These are phyloP conservation scores for Balaenoptera acutorostrata DNA, from an alignment of 2,113 vertebrate species.

Conservation along the genomic window DNA sequence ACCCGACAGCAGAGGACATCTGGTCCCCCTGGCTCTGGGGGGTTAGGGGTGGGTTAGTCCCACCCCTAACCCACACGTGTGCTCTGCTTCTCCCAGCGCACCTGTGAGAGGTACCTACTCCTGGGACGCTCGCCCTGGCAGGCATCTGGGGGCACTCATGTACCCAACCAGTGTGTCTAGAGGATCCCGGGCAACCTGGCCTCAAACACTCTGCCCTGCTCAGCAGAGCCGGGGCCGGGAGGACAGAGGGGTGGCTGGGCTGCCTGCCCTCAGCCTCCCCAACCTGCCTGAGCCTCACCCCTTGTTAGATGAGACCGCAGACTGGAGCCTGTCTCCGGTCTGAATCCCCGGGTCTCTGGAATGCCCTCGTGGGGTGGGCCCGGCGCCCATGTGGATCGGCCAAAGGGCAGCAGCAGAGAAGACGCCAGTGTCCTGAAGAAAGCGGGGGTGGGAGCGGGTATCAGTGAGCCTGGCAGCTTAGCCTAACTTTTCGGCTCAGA, in stretches of 20 bases:
- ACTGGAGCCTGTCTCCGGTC: not conserved
- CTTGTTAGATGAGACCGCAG: not conserved
- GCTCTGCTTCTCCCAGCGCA: accelerated
- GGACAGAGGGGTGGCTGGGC: no score
- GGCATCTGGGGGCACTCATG: not conserved
- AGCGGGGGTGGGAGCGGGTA: accelerated
- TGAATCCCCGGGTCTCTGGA: not conserved
- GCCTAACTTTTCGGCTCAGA: not conserved
- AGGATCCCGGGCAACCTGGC: not conserved
- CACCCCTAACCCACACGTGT: not conserved
- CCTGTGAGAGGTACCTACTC: not conserved
- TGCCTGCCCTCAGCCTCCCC: not conserved
- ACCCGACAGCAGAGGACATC: not conserved
- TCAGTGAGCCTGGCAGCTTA: not conserved
- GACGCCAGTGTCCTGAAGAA: not conserved
- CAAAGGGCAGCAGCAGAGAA: not conserved
- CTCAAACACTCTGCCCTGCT: not conserved
- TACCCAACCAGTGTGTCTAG: not conserved
- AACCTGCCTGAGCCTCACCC: not conserved
- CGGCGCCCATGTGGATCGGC: accelerated
- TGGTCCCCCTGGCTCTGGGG: not conserved
- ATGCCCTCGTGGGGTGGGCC: accelerated
- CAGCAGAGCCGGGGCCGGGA: not conserved
- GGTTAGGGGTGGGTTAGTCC: not conserved
- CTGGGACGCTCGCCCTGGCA: not conserved